These are phyloP conservation scores for Glomeris marginata DNA, from an alignment of 2,888 invertebrate species.

Conservation along the genomic window DNA sequence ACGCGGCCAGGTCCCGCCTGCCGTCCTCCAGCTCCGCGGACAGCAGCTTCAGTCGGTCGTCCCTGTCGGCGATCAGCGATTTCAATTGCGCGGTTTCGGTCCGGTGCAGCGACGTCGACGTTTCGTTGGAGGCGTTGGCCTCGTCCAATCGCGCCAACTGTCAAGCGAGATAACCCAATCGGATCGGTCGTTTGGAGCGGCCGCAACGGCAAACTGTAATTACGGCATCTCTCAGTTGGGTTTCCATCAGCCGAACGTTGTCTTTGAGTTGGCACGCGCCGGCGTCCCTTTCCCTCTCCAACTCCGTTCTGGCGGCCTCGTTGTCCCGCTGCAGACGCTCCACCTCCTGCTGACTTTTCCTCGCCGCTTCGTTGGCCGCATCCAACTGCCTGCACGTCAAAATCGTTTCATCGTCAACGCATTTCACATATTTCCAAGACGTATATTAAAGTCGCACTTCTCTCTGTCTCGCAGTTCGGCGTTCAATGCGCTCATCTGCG, in stretches of 20 bases:
- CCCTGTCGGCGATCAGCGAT: background rate
- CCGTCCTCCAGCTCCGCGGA: background rate
- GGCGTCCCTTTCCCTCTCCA: too few relatives aligned
- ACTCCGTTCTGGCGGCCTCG: background rate
- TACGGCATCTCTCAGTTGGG: background rate
- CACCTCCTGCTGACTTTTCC: background rate
- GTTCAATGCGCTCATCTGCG: constrained; percentile 12
- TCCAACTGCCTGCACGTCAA: background rate
- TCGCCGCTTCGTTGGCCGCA: background rate
- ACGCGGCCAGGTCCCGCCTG: background rate
- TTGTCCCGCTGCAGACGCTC: background rate
- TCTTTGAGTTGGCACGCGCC: too few relatives aligned
- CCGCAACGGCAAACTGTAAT: background rate
- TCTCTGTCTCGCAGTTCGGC: constrained; percentile 10
- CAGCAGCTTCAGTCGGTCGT: background rate
- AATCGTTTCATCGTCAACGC: constrained; percentile 14
- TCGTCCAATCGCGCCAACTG: background rate
- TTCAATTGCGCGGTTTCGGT: background rate
- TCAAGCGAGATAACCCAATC: too few relatives aligned
- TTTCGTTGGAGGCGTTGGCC: background rate
- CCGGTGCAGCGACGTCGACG: background rate
- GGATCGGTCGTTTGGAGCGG: background rate
- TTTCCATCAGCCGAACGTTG: background rate
- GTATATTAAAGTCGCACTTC: constrained; percentile 5
- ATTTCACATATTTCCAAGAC: constrained; percentile 28